These are phyloP conservation scores for Anser brachyrhynchus DNA, from an alignment of 2,113 vertebrate genomes.

Conservation along the genomic window DNA sequence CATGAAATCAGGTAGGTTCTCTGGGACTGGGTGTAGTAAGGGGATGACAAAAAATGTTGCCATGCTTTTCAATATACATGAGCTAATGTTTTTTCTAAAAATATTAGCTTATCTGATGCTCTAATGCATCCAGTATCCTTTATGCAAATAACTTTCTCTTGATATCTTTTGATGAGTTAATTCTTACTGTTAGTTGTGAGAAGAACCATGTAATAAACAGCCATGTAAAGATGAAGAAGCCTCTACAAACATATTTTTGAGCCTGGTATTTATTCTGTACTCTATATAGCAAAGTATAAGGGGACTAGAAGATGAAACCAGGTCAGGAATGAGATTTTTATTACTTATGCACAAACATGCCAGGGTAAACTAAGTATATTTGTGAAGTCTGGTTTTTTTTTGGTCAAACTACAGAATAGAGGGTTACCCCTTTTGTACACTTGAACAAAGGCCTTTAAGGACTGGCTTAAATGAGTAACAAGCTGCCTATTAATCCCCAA, in stretches of 20 bases:
- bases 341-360: not conserved
- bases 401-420: not conserved
- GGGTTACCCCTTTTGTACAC: not conserved
- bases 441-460: not conserved
- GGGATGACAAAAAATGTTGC: not conserved
- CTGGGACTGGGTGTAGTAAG: not conserved
- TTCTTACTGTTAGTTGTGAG: not conserved
- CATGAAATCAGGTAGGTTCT: not conserved
- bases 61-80: not conserved
- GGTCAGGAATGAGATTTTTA: not conserved
- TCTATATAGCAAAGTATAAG: not conserved
- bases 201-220: not conserved
- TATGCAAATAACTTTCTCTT: not conserved
- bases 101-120: not conserved
- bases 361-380: not conserved
- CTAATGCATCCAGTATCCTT: not conserved
- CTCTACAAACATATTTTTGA: not conserved
- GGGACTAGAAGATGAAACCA: not conserved
- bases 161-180: not conserved
- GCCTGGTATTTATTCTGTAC: not conserved
- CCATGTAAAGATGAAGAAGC: not conserved
- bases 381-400: not conserved
- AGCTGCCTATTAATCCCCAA: not conserved
- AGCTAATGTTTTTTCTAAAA: not conserved
- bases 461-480: not conserved